Evolutionary conservation across 2,888 invertebrate genomes (phyloP), one percentile per base, ranked within the genome.

Genomic region (Hybos culiciformis): DNA sequence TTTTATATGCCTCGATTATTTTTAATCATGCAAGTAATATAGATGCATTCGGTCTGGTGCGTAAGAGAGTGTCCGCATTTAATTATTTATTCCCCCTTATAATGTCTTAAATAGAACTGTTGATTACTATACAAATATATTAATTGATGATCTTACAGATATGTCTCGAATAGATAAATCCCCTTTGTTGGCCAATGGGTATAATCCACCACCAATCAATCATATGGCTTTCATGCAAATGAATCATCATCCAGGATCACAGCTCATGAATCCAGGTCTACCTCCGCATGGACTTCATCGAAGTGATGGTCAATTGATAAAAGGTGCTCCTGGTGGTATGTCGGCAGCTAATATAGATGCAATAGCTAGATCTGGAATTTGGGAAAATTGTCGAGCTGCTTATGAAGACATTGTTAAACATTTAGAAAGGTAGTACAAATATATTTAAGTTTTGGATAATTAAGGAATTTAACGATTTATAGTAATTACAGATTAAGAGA

Each of bases 221-320:
- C 91, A 90, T 59, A 88, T 92, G 86, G 90, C 88, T 61, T 88
- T 91, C 71, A 88, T 90, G 87, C 88, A 88, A 66, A 78, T 88
- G 65, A 78, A 79, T 51, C 85, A 84, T 61, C 86, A 85, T 63
- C 77, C 79, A 41, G 77, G 79, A 42, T 70, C 74, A 46, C 87
- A 90, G 46, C 78, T 88, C 52, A 78, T 91, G 72, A 88, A 88
- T 43, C 90, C 91, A 12, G 90, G 88, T 41, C 83, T 84, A 78
- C 73, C 76, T 48, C 84, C 88, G 11, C 88, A 88, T 61, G 85
- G 81, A 40, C 73, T 87, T 51, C 81, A 84, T 29, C 72, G 88
- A 53, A 85, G 84, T 43, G 87, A 86, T 55, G 83, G 84, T 50
- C 61, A 63, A 51, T 65, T 66, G 63, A 80, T 87, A 67, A 88